Percentiles rank a stretch among this genome's conserved stretches.
These are phyloP conservation scores for Pristionchus arcanus DNA, from an alignment of 2,888 invertebrate genomes.

Conservation along the genomic window DNA sequence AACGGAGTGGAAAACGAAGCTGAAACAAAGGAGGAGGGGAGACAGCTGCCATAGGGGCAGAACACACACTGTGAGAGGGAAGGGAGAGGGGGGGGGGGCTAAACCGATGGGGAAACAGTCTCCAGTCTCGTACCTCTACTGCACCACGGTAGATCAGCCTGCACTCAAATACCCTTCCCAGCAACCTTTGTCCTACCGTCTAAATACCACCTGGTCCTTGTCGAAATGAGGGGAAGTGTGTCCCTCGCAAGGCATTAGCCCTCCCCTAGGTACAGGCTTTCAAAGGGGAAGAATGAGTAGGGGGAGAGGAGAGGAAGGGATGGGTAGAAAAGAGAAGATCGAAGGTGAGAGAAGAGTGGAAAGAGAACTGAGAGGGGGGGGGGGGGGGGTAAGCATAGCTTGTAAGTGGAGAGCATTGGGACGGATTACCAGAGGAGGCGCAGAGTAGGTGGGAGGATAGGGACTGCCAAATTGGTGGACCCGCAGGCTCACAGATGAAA, in stretches of 20 bases:
- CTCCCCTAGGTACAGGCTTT: constrained; percentile 31
- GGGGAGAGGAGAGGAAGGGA: neutral
- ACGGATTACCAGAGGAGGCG: neutral
- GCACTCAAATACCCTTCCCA: neutral
- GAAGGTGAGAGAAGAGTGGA: neutral
- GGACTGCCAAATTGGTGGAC: neutral
- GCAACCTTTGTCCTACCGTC: neutral
- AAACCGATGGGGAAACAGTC: constrained; percentile 49
- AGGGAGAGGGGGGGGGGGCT: neutral
- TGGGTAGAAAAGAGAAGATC: neutral
- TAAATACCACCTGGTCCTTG: constrained; percentile 30
- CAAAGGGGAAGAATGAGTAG: constrained; percentile 42
- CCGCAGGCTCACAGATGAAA: neutral
- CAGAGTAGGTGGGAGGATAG: neutral
- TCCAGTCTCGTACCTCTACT: neutral
- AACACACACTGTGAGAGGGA: constrained; percentile 28
- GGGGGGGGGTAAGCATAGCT: neutral
- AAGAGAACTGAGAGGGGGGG: constrained; percentile 32
- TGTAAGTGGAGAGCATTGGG: constrained; percentile 22
- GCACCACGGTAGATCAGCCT: constrained; percentile 2
- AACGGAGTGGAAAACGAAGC: neutral
- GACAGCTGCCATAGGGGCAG: neutral
- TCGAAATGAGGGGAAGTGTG: constrained; percentile 41
- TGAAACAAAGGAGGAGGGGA: constrained; percentile 27
- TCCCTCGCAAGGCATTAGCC: constrained; percentile 43